Percentiles rank a stretch among this genome's conserved stretches.
These are phyloP conservation scores for Luidia sarsii DNA, from an alignment of 53 echinoderm and acorn worm species.

Conservation along the genomic window DNA sequence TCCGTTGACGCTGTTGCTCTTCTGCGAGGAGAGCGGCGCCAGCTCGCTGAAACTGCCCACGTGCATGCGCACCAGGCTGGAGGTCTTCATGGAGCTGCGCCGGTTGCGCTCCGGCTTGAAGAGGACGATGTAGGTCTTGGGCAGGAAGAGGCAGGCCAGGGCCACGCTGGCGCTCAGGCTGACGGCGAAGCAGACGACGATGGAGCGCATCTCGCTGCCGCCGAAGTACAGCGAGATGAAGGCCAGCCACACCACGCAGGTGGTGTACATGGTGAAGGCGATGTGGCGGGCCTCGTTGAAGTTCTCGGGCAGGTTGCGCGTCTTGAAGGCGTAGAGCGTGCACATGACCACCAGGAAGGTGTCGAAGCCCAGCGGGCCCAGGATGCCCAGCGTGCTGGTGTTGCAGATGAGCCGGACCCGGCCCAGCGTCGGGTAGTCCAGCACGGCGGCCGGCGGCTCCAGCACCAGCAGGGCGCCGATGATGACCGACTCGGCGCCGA, in stretches of 20 bases:
- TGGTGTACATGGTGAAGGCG: slow-evolving; percentile 98
- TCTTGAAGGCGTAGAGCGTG: slow-evolving; percentile 96
- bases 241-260: slow-evolving; percentile 93
- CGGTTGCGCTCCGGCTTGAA: slow-evolving; percentile 93
- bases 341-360: slow-evolving; percentile 84
- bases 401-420: slow-evolving; percentile 76
- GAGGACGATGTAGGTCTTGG: slow-evolving; percentile 92
- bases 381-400: slow-evolving; percentile 69
- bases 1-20: slow-evolving; percentile 78
- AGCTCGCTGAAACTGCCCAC: slow-evolving; percentile 93
- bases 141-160: slow-evolving; percentile 90
- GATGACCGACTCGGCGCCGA: slow-evolving; percentile 73
- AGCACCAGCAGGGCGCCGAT: slow-evolving; percentile 69
- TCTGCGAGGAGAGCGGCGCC: slow-evolving; percentile 64
- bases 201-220: slow-evolving; percentile 70
- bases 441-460: slow-evolving; percentile 75
- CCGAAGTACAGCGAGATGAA: slow-evolving; percentile 88
- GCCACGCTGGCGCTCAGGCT: slow-evolving; percentile 92
- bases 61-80: slow-evolving; percentile 96
- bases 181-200: slow-evolving; percentile 90
- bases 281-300: slow-evolving; percentile 99
- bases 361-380: slow-evolving; percentile 85
- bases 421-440: slow-evolving; percentile 66
- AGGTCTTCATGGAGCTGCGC: slow-evolving; percentile 94
- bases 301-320: slow-evolving; percentile 92